Evolutionary conservation across 2,113 vertebrate species (phyloP).

Genomic region (Syrmaticus mikado): DNA sequence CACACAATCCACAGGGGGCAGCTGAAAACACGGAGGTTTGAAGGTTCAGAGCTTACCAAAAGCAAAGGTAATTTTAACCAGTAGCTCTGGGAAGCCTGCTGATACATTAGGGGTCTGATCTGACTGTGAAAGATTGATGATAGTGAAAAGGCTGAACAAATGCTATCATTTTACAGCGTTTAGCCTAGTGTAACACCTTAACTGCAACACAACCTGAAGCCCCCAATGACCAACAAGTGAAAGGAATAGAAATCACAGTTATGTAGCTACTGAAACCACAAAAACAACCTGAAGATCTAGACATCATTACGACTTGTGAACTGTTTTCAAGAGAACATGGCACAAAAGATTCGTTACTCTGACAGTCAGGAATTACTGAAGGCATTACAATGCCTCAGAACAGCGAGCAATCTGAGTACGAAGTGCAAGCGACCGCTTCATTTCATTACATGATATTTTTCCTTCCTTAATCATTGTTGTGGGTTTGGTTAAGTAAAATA

Average conservation of each 20-base stretch:
- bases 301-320: neutral
- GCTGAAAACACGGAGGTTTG: slow-evolving; percentile 70
- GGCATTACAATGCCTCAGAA: neutral
- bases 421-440: neutral
- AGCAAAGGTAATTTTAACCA: slow-evolving; percentile 78
- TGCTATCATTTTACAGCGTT: slow-evolving; percentile 73
- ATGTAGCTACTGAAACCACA: neutral
- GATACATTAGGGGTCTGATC: slow-evolving; percentile 68
- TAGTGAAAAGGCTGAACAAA: slow-evolving; percentile 75
- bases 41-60: slow-evolving; percentile 74
- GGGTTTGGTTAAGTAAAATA: neutral
- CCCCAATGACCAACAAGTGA: slow-evolving; percentile 8
- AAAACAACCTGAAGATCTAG: neutral
- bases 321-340: neutral
- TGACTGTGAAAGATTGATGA: slow-evolving; percentile 79
- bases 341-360: neutral
- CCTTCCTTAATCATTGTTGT: neutral
- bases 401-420: rapidly evolving
- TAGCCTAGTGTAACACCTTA: slow-evolving; percentile 76
- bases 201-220: slow-evolving; percentile 40
- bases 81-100: slow-evolving; percentile 75
- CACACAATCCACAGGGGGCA: slow-evolving; percentile 74
- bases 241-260: slow-evolving; percentile 16
- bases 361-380: neutral
- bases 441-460: neutral